Conservation (phyloP, 2,113 vertebrate species). For the Lampris incognitus region DNA sequence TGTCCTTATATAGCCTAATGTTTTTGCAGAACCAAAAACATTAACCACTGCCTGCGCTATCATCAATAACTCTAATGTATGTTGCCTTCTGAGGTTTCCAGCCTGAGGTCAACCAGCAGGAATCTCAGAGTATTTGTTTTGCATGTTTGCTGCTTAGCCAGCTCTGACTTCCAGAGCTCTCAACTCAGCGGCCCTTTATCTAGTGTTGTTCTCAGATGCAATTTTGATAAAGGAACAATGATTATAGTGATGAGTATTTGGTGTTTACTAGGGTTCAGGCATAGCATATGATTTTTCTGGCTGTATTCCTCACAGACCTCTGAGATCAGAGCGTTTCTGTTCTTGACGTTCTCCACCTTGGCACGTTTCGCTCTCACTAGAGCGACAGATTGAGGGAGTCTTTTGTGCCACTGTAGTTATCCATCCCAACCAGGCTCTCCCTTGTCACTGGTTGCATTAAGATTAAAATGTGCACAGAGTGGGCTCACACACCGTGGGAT, state of each 20-base stretch:
- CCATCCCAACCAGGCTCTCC: slow-evolving; percentile 15
- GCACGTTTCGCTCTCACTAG: background rate
- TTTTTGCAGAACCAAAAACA: background rate
- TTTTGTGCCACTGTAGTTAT: slow-evolving; percentile 7
- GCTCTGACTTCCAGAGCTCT: background rate
- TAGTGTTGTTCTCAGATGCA: slow-evolving; percentile 15
- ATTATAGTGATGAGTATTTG: background rate
- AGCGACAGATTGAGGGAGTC: background rate
- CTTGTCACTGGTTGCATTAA: background rate
- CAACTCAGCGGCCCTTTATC: slow-evolving; percentile 2
- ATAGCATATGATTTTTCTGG: background rate
- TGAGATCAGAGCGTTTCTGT: slow-evolving; percentile 2
- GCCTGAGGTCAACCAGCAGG: background rate
- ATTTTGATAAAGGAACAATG: slow-evolving; percentile 8
- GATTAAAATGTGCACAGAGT: slow-evolving; percentile 29
- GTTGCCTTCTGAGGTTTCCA: background rate
- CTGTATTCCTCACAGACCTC: slow-evolving; percentile 7
- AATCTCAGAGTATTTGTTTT: background rate
- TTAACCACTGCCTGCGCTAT: slow-evolving; percentile 1
- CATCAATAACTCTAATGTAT: slow-evolving; percentile 2
- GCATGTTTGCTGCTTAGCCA: slow-evolving; percentile 1
- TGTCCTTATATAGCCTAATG: background rate
- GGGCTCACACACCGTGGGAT: slow-evolving; percentile 9
- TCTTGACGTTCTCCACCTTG: background rate
- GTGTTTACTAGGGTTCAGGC: background rate